Base-by-base conservation (phyloP, 2,888 invertebrate species). In the Loripinus fragilis region DNA sequence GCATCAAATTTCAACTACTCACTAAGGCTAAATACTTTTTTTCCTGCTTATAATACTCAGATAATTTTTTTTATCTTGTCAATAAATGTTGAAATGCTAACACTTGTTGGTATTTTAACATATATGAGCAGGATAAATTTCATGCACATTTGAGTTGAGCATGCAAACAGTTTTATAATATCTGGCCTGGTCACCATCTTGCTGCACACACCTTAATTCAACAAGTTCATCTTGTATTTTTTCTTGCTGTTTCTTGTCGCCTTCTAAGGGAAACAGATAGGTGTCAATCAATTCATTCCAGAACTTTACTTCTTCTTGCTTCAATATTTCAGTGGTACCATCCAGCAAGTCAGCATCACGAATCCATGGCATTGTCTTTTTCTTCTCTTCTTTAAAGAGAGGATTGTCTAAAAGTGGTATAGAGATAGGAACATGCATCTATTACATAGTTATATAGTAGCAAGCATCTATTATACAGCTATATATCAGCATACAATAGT, bases 251-350 rank as follows among this genome's bases (percentile, higher is more conserved):
- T 96, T 96, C 91, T 97, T 97, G 94, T 99, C 97, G 89, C 97
- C 97, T 92, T 98, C 97, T 88, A 99, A 96, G 2, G 99, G 99
- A 92, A 96, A 97, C 73, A 99, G 95, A 95, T 99, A 99, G 94
- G 98, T 97, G 80, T 97, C 97, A 85, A 99, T 96, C 73, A 99
- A 94, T 89, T 98, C 98, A 92, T 96, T 97, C 99, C 99, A 99
- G 94, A 99, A 99, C 73, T 95, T 95, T 78, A 96, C 95, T 94
- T 99, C 99, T n/a, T 84, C 80, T 2, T 64, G 30, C 23, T 60
- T 45, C 28, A 87, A 74, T 2, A n/a, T 68, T 35, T 85, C 85
- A 1, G 52, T 69, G 0, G 67, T 78, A 0, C 86, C 83, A 12
- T 84, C 72, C 52, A 72, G 80, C 1, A 89, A 70, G 35, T 85